Conservation (phyloP, 2,888 invertebrate genomes). For the Coleophora deauratella region DNA sequence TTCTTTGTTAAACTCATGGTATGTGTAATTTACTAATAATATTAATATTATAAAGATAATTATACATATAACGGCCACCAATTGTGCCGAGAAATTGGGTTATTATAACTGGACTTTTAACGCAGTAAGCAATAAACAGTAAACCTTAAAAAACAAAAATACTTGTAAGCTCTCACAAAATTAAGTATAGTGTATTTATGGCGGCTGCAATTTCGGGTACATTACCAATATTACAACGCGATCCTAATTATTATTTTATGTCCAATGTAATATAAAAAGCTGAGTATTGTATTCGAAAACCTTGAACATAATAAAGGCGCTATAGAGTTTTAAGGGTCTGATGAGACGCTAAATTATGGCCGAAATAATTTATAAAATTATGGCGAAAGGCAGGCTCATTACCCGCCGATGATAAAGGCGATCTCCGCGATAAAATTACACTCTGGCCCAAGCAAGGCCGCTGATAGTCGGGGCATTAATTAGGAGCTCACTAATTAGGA, state of each 20-base stretch:
- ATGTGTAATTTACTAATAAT: too few relatives aligned
- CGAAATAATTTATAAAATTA: slow-evolving; percentile 18
- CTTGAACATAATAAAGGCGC: slow-evolving; percentile 16
- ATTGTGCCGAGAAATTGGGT: background rate
- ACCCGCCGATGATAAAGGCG: slow-evolving; percentile 6
- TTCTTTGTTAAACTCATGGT: too few relatives aligned
- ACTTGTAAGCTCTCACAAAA: slow-evolving; percentile 11
- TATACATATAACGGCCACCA: too few relatives aligned
- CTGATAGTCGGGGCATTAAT: too few relatives aligned
- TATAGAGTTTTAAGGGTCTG: slow-evolving; percentile 22
- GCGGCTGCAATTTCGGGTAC: slow-evolving; percentile 30
- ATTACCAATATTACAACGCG: slow-evolving; percentile 25
- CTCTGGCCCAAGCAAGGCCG: slow-evolving; percentile 10
- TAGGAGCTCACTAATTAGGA: too few relatives aligned
- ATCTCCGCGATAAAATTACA: slow-evolving; percentile 15
- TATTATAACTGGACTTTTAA: slow-evolving; percentile 15
- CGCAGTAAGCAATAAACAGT: background rate
- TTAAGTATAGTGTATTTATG: slow-evolving; percentile 27
- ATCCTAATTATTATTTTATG: slow-evolving; percentile 39
- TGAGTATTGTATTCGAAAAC: slow-evolving; percentile 21
- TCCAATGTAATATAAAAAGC: slow-evolving; percentile 22
- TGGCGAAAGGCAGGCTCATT: slow-evolving; percentile 7
- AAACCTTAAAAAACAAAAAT: too few relatives aligned
- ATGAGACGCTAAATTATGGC: slow-evolving; percentile 24
- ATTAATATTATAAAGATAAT: too few relatives aligned